Conservation (phyloP, 2,888 invertebrate species). For the Penaeus monodon region DNA sequence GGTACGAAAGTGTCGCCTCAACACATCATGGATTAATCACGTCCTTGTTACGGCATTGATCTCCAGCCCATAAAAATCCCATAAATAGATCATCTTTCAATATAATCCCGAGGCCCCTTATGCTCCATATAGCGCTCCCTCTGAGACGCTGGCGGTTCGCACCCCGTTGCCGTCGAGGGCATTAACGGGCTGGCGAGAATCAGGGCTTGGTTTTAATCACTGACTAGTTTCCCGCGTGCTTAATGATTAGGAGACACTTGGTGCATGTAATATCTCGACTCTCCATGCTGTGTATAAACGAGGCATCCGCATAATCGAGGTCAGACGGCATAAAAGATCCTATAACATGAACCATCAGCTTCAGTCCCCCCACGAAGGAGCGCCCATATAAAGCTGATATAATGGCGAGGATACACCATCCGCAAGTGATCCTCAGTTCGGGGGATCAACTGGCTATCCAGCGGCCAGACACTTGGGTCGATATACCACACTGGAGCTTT, state of each 20-base stretch:
- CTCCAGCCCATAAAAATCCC: slow-evolving; percentile 19
- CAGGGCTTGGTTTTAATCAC: too few relatives aligned
- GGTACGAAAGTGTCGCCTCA: slow-evolving; percentile 6
- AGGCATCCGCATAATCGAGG: slow-evolving; percentile 20
- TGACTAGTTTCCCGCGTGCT: neutral
- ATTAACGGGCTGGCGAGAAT: neutral
- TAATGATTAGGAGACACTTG: too few relatives aligned
- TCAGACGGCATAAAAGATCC: slow-evolving; percentile 13
- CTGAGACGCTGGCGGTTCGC: neutral
- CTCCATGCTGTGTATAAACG: neutral
- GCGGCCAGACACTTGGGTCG: neutral
- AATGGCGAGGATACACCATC: slow-evolving; percentile 32
- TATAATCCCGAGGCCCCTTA: slow-evolving; percentile 20
- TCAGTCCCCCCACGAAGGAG: slow-evolving; percentile 23
- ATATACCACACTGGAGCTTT: neutral
- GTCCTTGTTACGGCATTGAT: slow-evolving; percentile 27
- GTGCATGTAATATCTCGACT: neutral
- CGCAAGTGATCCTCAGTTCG: slow-evolving; percentile 17
- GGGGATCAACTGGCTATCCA: neutral
- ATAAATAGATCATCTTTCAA: slow-evolving; percentile 40
- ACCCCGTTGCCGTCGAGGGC: neutral
- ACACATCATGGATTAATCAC: slow-evolving; percentile 18
- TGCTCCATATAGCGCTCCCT: slow-evolving; percentile 11
- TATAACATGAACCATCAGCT: slow-evolving; percentile 10
- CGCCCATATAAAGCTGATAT: slow-evolving; percentile 32